Conservation (phyloP, 2,888 invertebrate species). For the Stramonita haemastoma region DNA sequence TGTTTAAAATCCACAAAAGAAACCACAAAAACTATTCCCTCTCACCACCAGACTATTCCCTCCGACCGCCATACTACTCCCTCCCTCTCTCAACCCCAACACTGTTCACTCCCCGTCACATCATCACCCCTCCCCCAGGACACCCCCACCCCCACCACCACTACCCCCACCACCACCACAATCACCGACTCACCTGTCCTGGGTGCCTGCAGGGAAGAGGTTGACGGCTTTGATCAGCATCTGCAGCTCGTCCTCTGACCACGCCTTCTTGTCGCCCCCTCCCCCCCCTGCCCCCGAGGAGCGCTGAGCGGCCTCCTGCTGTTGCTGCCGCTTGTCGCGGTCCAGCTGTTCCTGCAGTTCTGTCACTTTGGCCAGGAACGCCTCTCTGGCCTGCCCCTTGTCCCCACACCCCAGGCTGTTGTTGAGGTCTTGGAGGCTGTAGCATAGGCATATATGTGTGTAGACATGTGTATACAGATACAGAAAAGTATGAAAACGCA, state of each 20-base stretch:
- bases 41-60: no score
- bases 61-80: no score
- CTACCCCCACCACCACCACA: neutral
- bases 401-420: constrained; percentile 78
- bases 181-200: constrained; percentile 82
- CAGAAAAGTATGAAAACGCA: no score
- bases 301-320: constrained; percentile 63
- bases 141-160: no score
- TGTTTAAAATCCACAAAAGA: no score
- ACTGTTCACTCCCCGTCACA: no score
- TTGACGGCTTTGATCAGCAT: constrained; percentile 97
- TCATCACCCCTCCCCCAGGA: no score
- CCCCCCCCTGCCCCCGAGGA: constrained; percentile 56
- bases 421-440: constrained; percentile 85
- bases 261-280: constrained; percentile 79
- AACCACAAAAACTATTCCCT: no score
- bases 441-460: constrained; percentile 18
- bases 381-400: constrained; percentile 71
- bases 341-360: constrained; percentile 86
- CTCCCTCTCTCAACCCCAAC: no score
- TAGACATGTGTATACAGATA: no score
- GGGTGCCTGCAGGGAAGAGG: constrained; percentile 97
- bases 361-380: constrained; percentile 66
- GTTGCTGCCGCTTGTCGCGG: constrained; percentile 82
- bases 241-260: constrained; percentile 92